Evolutionary conservation across 2,113 vertebrate genomes (phyloP), one percentile per base, ranked within the genome.

Genomic region (Bos javanicus): DNA sequence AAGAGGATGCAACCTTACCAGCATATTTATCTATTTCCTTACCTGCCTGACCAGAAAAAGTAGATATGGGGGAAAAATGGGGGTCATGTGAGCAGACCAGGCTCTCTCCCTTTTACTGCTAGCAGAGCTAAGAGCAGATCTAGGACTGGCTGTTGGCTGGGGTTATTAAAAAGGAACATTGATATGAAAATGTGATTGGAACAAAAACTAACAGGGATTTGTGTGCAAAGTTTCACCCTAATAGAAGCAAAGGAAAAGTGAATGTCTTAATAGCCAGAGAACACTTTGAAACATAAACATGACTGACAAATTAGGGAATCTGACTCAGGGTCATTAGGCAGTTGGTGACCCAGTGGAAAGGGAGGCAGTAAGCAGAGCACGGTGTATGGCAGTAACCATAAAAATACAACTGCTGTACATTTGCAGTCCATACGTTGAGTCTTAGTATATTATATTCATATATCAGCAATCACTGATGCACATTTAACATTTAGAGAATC

Each of bases 61-160:
- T 52, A 50, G 64, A 6, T 64, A 64, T 0, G 12, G 15, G 30
- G 33, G 15, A 13, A 23, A 48, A 74, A 8, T 56, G 25, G 16
- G 26, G 23, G 6, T 10, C 5, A 13, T 2, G 36, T 3, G 26
- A 28, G 1, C 30, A 67, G 60, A 50, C 12, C 0, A 1, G 19
- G 12, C 19, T 87, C 17, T 64, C 43, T 23, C 8, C 56, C 56
- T 86, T 86, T 39, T 85, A 39, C 54, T 85, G 28, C 59, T 39
- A 74, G 10, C 23, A 39, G 62, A 25, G 43, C n/a, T 60, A 7
- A 16, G 56, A 26, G 11, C 43, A 50, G 50, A 25, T 64, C 2
- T 25, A 87, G 36, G 57, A 43, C 39, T 48, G 89, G 50, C 13
- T 80, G 39, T 48, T 80, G 28, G 4, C 39, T 80, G 19, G 12